phyloP scores from a whole-genome alignment of 2,113 vertebrate species.

The Macquaria australasica region DNA sequence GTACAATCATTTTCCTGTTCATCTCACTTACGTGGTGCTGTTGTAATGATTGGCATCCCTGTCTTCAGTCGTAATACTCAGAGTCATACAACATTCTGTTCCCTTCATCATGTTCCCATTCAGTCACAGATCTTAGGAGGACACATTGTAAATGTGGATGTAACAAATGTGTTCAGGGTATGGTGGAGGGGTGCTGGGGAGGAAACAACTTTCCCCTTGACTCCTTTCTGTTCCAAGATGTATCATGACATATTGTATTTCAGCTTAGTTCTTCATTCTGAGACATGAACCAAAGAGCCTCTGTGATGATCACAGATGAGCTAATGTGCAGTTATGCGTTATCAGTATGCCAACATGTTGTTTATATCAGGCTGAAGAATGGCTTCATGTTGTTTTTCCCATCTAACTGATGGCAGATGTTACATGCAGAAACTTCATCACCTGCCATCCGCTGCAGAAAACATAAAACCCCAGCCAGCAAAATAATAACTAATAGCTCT shows the following conservation, averaged over 20 bases:
- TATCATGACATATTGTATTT: not conserved
- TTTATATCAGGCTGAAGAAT: not conserved
- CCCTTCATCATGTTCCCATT: not conserved
- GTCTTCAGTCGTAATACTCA: not conserved
- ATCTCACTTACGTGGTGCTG: not conserved
- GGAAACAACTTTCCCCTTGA: not conserved
- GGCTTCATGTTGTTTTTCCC: not conserved
- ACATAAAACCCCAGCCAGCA: not conserved
- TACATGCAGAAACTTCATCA: not conserved
- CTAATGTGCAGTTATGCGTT: not conserved
- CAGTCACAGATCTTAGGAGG: not conserved
- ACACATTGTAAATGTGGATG: not conserved
- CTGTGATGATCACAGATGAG: not conserved
- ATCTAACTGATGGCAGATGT: not conserved
- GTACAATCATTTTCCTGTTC: not conserved
- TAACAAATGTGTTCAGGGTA: not conserved
- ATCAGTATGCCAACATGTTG: not conserved
- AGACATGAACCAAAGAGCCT: not conserved
- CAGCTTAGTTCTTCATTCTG: conserved; percentile 9
- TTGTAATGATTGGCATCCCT: not conserved
- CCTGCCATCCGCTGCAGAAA: not conserved
- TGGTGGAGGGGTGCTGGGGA: too few species aligned
- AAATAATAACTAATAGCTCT: not conserved
- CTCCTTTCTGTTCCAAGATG: not conserved
- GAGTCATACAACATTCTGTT: not conserved